Conservation (phyloP, 2,113 vertebrate species). For the Panurus biarmicus region DNA sequence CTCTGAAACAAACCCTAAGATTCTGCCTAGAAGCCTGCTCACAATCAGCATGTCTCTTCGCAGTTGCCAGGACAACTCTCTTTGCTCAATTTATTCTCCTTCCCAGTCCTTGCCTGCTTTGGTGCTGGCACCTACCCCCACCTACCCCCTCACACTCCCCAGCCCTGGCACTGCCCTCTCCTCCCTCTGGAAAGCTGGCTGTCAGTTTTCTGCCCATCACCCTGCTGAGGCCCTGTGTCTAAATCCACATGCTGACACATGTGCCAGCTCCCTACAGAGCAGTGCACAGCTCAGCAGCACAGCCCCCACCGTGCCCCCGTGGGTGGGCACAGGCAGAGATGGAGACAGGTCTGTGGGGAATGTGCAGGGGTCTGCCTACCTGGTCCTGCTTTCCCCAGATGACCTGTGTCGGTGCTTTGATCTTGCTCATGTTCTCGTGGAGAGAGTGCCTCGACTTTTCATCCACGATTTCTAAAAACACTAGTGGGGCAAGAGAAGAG, state of each 20-base stretch:
- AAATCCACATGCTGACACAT: background rate
- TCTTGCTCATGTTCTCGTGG: constrained; percentile 83
- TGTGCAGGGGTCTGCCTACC: constrained; percentile 60
- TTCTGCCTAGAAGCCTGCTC: background rate
- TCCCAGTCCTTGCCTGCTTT: background rate
- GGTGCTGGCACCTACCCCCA: rapidly evolving
- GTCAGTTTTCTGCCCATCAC: background rate
- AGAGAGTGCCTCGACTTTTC: constrained; percentile 82
- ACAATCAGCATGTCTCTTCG: background rate
- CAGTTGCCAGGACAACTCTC: background rate
- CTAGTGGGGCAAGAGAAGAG: constrained; percentile 59
- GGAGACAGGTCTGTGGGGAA: background rate
- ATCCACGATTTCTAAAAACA: constrained; percentile 80
- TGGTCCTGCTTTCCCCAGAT: constrained; percentile 95
- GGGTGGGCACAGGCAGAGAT: background rate
- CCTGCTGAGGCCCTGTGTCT: background rate
- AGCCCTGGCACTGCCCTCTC: background rate
- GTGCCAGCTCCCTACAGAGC: background rate
- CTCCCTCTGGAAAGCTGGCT: background rate
- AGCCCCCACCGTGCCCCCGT: rapidly evolving
- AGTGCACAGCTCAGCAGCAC: background rate
- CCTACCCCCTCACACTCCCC: background rate
- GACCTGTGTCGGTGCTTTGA: constrained; percentile 82
- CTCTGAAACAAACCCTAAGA: background rate
- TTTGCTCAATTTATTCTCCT: background rate